Conservation (phyloP, 2,797 vertebrate species). For the Leptatherina wallacei region DNA sequence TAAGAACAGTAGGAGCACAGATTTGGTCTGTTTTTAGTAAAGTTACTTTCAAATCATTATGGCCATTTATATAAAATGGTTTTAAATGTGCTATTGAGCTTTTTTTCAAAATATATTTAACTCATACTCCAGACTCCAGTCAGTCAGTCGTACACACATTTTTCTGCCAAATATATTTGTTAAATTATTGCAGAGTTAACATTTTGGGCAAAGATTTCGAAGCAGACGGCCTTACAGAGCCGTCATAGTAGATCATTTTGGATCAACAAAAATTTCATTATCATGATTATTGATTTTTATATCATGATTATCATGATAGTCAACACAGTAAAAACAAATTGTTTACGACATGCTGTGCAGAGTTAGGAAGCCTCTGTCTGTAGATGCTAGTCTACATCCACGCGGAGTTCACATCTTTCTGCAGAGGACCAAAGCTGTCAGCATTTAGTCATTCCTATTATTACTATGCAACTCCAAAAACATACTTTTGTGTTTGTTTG, state of each 20-base stretch:
- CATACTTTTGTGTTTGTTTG: background rate
- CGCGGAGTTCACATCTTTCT: no score
- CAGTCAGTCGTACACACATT: background rate
- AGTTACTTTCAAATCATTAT: background rate
- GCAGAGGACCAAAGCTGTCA: no score
- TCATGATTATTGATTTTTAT: no score
- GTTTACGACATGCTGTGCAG: no score
- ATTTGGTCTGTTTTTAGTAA: background rate
- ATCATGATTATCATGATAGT: no score
- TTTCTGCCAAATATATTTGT: background rate
- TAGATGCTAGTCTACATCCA: background rate
- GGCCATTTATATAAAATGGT: background rate
- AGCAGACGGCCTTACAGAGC: background rate
- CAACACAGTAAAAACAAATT: no score
- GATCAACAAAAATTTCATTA: no score
- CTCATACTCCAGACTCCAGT: background rate
- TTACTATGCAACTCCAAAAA: no score
- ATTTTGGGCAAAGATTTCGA: no score
- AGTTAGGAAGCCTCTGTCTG: background rate
- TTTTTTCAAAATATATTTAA: background rate
- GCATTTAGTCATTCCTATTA: background rate
- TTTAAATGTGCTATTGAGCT: background rate
- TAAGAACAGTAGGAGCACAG: background rate
- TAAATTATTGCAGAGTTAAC: background rate
- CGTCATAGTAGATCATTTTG: background rate